Base-by-base conservation (phyloP, 2,113 vertebrate genomes). In the Melanerpes formicivorus region DNA sequence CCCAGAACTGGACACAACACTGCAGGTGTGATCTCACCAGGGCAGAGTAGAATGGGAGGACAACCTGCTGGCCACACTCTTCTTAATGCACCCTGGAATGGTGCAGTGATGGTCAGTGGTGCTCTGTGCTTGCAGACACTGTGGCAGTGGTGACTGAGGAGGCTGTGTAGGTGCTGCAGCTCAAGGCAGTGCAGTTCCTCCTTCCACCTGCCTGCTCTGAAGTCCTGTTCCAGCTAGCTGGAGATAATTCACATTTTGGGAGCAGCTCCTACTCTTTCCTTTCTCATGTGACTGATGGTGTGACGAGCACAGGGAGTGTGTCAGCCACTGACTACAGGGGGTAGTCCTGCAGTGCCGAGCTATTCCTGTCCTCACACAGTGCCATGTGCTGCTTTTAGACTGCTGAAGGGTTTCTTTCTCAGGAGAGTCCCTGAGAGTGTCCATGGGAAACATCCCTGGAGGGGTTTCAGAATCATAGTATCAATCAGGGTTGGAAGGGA, bases 401-500 rank as follows among this genome's bases (percentile, higher is more conserved):
- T 11, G 14, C 42, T 27, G 25, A 60, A 25, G 17, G 25, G 30
- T 59, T 70, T 73, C 9, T 37, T 4, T 50, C 8, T 50, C 0
- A 0, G 29, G 13, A 62, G 27, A 26, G 54, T 37, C 54, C 6
- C 2, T 15, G 5, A 25, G 30, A 19, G 46, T 44, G 52, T 82
- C 64, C 0, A 0, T 3, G 4, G 69, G 83, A 59, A 40, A n/a
- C 0, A 19, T 60, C 1, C 50, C 50, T 23, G 50, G 50, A 52
- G 10, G 21, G 21, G 50, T 23, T 40, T 40, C 40, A 11, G 40
- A 40, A 40, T 40, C 10, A 11, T 40, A 40, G 40, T 10, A 40
- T 40, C 40, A 40, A 10, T 40, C 40, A 40, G 40, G 40, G 40
- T 40, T 40, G 40, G 40, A 40, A 40, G 40, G 40, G 40, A 40